A percentile compares a stretch with the other conserved stretches of the same genome.
Evolutionary conservation across 2,797 vertebrate genomes (phyloP).

Genomic region (Huso huso): DNA sequence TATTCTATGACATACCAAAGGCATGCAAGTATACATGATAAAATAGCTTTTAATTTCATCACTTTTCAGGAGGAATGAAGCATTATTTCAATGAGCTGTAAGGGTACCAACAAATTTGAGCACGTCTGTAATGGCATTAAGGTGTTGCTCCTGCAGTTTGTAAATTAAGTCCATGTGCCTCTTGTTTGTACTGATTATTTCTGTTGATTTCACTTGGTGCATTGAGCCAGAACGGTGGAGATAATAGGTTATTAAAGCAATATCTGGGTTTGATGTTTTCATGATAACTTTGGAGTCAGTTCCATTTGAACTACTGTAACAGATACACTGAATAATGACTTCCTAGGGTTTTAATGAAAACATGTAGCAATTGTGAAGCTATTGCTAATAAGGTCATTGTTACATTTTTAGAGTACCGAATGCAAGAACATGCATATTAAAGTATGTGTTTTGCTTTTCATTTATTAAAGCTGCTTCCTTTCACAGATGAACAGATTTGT

Average conservation of each 20-base stretch:
- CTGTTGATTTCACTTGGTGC: constrained; percentile 39
- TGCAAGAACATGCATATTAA: not conserved
- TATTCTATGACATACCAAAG: no score
- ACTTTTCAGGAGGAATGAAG: no score
- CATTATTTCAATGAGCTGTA: no score
- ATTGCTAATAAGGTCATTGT: constrained; percentile 54
- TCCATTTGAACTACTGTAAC: constrained; percentile 61
- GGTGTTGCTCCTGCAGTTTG: constrained; percentile 24
- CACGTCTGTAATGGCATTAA: constrained; percentile 17
- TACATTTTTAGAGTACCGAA: constrained; percentile 47
- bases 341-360: constrained; percentile 29
- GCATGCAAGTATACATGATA: no score
- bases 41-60: no score
- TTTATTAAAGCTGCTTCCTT: no score
- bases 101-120: no score
- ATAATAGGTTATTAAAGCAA: constrained; percentile 64
- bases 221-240: constrained; percentile 55
- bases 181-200: constrained; percentile 35
- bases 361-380: constrained; percentile 52
- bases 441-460: not conserved
- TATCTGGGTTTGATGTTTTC: constrained; percentile 60
- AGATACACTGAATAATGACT: constrained; percentile 43
- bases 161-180: constrained; percentile 17
- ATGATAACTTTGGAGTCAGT: constrained; percentile 65
- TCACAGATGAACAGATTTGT: no score